Conservation (phyloP, 2,113 vertebrate genomes). For the Hystrix cristata region DNA sequence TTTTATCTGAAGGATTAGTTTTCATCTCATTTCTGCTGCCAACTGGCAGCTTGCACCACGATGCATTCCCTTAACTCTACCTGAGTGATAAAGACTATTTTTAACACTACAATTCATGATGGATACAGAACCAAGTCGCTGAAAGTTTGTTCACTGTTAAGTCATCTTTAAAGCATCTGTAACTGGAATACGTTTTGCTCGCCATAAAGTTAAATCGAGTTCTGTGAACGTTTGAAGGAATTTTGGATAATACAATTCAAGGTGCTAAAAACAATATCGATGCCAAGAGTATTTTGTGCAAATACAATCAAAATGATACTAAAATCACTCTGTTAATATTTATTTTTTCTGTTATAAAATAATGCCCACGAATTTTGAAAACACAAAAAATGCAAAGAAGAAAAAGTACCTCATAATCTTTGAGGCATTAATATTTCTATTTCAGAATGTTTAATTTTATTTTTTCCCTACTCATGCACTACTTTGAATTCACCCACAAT, state of each 20-base stretch:
- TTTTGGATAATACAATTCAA: conserved; percentile 48
- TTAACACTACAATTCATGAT: conserved; percentile 30
- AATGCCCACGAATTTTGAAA: background rate
- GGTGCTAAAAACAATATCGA: background rate
- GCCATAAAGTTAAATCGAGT: conserved; percentile 43
- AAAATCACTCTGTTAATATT: conserved; percentile 9
- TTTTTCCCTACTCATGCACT: background rate
- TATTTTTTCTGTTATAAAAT: conserved; percentile 51
- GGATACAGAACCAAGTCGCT: conserved; percentile 6
- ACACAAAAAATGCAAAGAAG: background rate
- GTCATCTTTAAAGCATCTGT: conserved; percentile 64
- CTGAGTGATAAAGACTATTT: conserved; percentile 21
- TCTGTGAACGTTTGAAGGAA: conserved; percentile 30
- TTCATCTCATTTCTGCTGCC: conserved; percentile 17
- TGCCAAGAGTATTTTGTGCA: background rate
- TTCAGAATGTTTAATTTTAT: background rate
- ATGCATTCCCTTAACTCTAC: background rate
- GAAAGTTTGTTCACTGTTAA: conserved; percentile 65
- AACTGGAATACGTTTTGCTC: conserved; percentile 56
- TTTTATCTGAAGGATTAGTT: background rate
- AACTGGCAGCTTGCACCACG: background rate
- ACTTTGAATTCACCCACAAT: background rate
- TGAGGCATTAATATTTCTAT: background rate
- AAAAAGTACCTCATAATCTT: background rate
- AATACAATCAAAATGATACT: background rate